Base-by-base conservation (phyloP, 2,888 invertebrate species). In the Cerceris ruficornis region DNA sequence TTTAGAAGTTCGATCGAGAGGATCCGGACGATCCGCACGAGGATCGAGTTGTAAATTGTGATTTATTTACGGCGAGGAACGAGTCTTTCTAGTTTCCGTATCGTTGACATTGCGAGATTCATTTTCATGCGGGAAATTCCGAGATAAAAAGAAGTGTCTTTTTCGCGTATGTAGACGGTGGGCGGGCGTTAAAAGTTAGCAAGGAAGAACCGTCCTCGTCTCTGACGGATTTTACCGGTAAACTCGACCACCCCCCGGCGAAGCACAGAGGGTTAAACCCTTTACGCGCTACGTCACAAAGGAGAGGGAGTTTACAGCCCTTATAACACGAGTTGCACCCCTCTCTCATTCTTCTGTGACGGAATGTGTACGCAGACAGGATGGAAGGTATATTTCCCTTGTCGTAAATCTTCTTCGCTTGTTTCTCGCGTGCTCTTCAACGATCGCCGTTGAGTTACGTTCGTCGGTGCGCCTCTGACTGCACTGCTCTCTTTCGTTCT, bases 211-310 rank as follows among this genome's bases (percentile, higher is more conserved):
- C 28, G 28, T 28, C 28, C 28, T 28, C 76, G 50, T 85, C 76
- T 75, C 76, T 61, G 66, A 58, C 58, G 68, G 69, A 75, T 73
- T 76, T 73, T 65, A 72, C 46, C 67, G 54, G 59, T 64, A 71
- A 78, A 79, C 59, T 62, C 68, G 69, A 71, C 75, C 81, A 73
- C 72, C 28, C 28, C 28, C 28, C 4, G 28, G 28, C 49, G 57
- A 65, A 72, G 64, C 42, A 68, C 54, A 75, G 72, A 74, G 83
- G 82, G 80, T 83, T 84, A 84, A 86, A 87, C 86, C 87, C 87
- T 89, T 90, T 87, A 89, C 89, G 86, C 83, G 84, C 85, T 85
- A 80, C 84, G 81, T 89, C 88, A 88, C 90, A 90, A 90, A 90
- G 88, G 83, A 86, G 87, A 89, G 87, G 84, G 69, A 81, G 85